These are phyloP conservation scores for Oasisia sp. DNA, from an alignment of 2,888 invertebrate genomes.

Conservation along the genomic window DNA sequence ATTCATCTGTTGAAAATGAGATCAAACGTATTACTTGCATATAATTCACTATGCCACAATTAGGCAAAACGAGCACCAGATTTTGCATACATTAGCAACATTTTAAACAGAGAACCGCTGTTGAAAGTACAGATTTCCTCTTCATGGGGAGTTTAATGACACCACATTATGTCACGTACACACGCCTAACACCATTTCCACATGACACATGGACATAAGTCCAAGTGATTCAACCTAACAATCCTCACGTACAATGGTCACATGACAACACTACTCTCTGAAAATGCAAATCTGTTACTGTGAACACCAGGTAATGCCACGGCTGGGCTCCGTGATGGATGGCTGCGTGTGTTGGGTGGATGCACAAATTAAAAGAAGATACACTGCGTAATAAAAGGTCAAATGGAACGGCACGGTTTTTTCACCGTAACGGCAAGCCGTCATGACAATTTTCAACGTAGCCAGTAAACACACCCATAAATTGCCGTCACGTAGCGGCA, in stretches of 20 bases:
- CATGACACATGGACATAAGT: background rate
- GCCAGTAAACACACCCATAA: background rate
- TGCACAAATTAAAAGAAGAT: conserved; percentile 13
- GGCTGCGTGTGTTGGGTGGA: background rate
- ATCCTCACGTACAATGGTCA: background rate
- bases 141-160: too few relatives aligned
- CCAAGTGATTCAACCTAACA: background rate
- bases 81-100: too few relatives aligned
- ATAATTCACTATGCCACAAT: background rate
- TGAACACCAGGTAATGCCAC: background rate
- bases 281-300: background rate
- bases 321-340: background rate
- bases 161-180: too few relatives aligned
- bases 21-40: background rate
- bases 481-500: background rate
- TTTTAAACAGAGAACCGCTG: too few relatives aligned
- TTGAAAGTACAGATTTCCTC: too few relatives aligned
- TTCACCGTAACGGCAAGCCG: background rate
- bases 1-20: background rate
- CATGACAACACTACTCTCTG: background rate
- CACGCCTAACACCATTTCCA: background rate
- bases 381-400: background rate
- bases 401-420: background rate
- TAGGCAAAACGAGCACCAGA: too few relatives aligned
- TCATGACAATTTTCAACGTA: conserved; percentile 3